Evolutionary conservation across 2,888 invertebrate species (phyloP).

Genomic region (Liodrosophila aerea): DNA sequence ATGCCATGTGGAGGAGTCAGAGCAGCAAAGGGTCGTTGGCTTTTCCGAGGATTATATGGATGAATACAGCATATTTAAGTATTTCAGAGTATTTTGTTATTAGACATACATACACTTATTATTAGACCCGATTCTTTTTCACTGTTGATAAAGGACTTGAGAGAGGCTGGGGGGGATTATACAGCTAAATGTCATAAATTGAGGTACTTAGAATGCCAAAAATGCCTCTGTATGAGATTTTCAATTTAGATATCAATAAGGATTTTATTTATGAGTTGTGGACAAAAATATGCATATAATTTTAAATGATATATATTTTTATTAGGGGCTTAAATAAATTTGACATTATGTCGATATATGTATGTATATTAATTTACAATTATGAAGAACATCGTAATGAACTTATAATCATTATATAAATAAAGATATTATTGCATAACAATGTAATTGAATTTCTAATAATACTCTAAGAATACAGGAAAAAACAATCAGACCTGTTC

Average conservation of each 20-base stretch:
- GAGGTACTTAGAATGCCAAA: conserved; percentile 19
- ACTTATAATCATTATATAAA: no score
- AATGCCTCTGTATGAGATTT: background rate
- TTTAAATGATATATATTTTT: no score
- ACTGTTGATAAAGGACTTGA: conserved; percentile 49
- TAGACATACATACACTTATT: background rate
- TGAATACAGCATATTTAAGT: conserved; percentile 48
- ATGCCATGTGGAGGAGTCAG: conserved; percentile 4
- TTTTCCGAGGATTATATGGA: conserved; percentile 48
- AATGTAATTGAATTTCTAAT: no score
- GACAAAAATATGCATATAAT: background rate
- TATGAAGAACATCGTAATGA: no score
- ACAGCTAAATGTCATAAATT: conserved; percentile 43
- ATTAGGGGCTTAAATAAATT: no score
- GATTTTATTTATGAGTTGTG: background rate
- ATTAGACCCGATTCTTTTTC: conserved; percentile 9
- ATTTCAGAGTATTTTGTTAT: conserved; percentile 11
- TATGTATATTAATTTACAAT: no score
- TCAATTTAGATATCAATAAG: no score
- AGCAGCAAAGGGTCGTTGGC: conserved; percentile 42
- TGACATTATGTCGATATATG: no score
- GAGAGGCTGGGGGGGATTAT: conserved; percentile 28
- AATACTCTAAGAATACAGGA: no score
- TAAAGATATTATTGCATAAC: no score
- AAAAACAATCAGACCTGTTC: no score